Conservation (phyloP, 2,888 invertebrate species). For the Erpobdella octoculata region DNA sequence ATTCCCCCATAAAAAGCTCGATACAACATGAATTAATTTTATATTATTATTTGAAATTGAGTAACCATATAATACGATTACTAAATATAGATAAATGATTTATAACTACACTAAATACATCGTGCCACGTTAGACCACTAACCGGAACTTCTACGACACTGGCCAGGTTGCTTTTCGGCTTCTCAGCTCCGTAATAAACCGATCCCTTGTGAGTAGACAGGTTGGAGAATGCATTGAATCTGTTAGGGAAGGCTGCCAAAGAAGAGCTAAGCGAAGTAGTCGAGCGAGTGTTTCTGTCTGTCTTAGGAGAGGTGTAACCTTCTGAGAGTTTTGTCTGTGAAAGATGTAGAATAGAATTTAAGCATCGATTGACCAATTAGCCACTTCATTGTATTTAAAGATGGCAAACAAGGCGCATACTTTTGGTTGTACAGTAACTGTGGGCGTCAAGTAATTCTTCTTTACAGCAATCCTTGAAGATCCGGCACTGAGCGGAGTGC, state of each 20-base stretch:
- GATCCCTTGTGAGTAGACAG: conserved; percentile 18
- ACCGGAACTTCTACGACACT: background rate
- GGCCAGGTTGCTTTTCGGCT: background rate
- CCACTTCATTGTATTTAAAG: too few relatives aligned
- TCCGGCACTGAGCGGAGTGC: too few relatives aligned
- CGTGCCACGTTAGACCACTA: background rate
- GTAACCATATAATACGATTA: too few relatives aligned
- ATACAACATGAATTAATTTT: background rate
- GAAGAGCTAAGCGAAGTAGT: background rate
- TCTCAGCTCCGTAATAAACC: background rate
- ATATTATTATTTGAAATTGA: background rate
- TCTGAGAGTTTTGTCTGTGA: too few relatives aligned
- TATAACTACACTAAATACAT: background rate
- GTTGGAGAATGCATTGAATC: background rate
- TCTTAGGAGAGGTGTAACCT: too few relatives aligned
- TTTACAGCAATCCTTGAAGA: too few relatives aligned
- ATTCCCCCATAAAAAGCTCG: too few relatives aligned
- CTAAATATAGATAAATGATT: background rate
- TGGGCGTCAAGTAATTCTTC: too few relatives aligned
- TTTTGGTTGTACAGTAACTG: too few relatives aligned
- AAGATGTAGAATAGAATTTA: too few relatives aligned
- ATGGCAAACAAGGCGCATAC: too few relatives aligned
- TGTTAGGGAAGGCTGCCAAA: background rate
- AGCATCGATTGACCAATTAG: too few relatives aligned
- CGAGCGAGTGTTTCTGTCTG: background rate